Conservation (phyloP, 2,797 vertebrate species). For the Distichodus sexfasciatus region DNA sequence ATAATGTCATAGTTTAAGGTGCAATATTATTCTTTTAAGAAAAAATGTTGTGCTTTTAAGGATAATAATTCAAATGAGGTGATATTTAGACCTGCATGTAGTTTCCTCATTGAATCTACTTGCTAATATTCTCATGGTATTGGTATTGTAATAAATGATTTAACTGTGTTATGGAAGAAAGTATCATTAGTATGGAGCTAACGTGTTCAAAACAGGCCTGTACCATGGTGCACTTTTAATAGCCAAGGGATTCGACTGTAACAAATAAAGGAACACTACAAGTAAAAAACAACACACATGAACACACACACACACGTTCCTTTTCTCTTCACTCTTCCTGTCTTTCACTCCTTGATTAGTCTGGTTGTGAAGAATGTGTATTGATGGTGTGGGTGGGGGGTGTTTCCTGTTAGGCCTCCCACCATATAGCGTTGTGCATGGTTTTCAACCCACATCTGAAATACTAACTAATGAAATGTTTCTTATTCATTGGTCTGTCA, state of each 20-base stretch:
- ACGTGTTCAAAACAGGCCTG: too few relatives aligned
- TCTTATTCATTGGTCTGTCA: background rate
- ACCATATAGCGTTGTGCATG: background rate
- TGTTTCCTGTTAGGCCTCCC: conserved; percentile 20
- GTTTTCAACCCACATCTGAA: background rate
- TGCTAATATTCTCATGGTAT: too few relatives aligned
- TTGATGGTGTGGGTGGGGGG: background rate
- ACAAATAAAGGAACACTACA: background rate
- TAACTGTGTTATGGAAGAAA: too few relatives aligned
- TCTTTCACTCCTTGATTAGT: conserved; percentile 17
- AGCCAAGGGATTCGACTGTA: background rate
- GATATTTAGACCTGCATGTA: too few relatives aligned
- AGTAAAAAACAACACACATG: background rate
- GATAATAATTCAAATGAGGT: too few relatives aligned
- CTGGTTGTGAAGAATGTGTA: background rate
- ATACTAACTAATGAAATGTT: background rate
- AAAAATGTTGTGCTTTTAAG: too few relatives aligned
- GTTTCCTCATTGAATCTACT: too few relatives aligned
- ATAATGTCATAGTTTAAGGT: too few relatives aligned
- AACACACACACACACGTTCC: background rate
- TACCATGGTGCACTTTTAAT: too few relatives aligned
- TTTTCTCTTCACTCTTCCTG: conserved; percentile 6
- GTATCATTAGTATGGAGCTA: too few relatives aligned
- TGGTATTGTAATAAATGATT: too few relatives aligned
- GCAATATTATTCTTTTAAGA: too few relatives aligned